phyloP scores from a whole-genome alignment of 2,113 vertebrate species.

The Rhea pennata region DNA sequence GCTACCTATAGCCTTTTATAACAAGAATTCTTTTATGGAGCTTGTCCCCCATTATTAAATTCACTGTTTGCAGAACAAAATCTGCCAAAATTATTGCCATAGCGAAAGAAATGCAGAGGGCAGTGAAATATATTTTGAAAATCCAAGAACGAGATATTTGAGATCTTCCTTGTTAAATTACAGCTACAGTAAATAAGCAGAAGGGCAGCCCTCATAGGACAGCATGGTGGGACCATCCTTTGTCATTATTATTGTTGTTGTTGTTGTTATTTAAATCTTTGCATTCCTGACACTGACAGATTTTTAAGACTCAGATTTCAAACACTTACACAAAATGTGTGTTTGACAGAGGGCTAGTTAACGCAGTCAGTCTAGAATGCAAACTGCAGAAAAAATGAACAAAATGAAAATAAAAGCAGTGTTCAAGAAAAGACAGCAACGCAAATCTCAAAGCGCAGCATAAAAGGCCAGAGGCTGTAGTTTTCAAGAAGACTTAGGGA shows the following conservation, averaged over 20 bases:
- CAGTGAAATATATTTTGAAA: neutral
- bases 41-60: slow-evolving; percentile 38
- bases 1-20: slow-evolving; percentile 60
- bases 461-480: slow-evolving; percentile 22
- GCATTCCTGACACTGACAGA: neutral
- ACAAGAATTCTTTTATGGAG: slow-evolving; percentile 60
- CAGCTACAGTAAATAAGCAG: neutral
- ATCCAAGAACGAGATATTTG: neutral
- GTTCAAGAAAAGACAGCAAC: neutral
- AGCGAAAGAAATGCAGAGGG: slow-evolving; percentile 34
- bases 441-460: neutral
- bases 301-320: slow-evolving; percentile 26
- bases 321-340: neutral
- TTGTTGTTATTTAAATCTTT: neutral
- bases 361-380: slow-evolving; percentile 12
- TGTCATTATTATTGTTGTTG: neutral
- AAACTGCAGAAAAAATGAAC: neutral
- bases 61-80: slow-evolving; percentile 19
- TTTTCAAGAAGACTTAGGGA: neutral
- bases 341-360: neutral
- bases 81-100: slow-evolving; percentile 50
- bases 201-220: slow-evolving; percentile 34
- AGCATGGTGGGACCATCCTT: neutral
- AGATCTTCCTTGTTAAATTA: slow-evolving; percentile 18
- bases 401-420: neutral